Conservation (phyloP, 1,140 invertebrate genomes). For the Anastatus disparis region DNA sequence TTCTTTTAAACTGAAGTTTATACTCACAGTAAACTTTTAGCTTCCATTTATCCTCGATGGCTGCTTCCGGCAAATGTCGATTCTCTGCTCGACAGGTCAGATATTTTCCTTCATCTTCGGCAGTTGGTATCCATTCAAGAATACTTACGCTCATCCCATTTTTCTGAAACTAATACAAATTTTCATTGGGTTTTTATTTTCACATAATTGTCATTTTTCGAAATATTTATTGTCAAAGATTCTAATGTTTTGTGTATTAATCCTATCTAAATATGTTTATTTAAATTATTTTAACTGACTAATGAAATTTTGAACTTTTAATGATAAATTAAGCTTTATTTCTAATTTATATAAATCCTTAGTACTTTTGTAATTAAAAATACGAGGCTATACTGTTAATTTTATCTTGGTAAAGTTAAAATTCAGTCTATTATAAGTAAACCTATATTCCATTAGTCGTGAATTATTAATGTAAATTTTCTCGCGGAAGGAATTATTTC, state of each 20-base stretch:
- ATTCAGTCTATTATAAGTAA: too few relatives aligned
- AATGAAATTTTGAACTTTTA: not conserved
- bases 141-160: conserved; percentile 66
- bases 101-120: conserved; percentile 72
- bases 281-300: not conserved
- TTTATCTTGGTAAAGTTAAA: too few relatives aligned
- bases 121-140: conserved; percentile 67
- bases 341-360: too few relatives aligned
- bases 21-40: conserved; percentile 72
- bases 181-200: not conserved
- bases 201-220: not conserved
- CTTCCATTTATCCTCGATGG: conserved; percentile 72
- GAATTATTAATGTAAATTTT: too few relatives aligned
- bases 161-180: conserved; percentile 58
- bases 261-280: not conserved
- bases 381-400: too few relatives aligned
- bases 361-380: too few relatives aligned
- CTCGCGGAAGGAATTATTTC: not conserved
- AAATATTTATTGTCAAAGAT: not conserved
- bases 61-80: conserved; percentile 71
- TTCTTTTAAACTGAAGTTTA: not conserved
- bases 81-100: conserved; percentile 76
- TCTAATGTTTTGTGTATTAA: not conserved
- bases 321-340: too few relatives aligned
- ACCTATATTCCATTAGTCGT: too few relatives aligned